A percentile compares a stretch with the other conserved stretches of the same genome.
phyloP scores from a whole-genome alignment of 2,113 vertebrate species.

The Paramormyrops kingsleyae region DNA sequence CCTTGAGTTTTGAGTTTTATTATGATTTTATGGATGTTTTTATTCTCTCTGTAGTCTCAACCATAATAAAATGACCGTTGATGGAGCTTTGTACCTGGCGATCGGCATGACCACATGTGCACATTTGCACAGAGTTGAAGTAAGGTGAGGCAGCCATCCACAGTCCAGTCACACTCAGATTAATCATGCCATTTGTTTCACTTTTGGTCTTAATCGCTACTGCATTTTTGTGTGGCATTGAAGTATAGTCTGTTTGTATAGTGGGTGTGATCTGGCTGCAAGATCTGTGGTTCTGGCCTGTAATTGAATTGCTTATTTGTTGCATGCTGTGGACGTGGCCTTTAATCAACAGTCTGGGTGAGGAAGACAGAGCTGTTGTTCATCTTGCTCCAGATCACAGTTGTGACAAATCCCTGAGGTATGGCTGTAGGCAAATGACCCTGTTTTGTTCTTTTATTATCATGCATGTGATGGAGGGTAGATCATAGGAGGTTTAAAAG shows the following conservation, averaged over 20 bases:
- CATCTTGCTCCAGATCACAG: slow-evolving; percentile 44
- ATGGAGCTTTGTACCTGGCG: slow-evolving; percentile 53
- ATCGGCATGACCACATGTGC: slow-evolving; percentile 53
- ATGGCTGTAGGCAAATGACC: slow-evolving; percentile 14
- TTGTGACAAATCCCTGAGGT: slow-evolving; percentile 65
- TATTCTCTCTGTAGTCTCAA: slow-evolving; percentile 56
- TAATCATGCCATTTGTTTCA: not conserved
- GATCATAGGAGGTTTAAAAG: not conserved
- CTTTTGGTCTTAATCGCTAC: not conserved
- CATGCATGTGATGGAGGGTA: not conserved
- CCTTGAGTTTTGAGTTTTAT: not conserved
- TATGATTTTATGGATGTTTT: not conserved
- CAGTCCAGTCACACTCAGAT: not conserved
- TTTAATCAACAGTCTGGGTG: slow-evolving; percentile 57
- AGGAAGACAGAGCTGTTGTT: slow-evolving; percentile 57
- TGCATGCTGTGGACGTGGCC: not conserved
- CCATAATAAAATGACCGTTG: slow-evolving; percentile 51
- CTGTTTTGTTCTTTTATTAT: not conserved
- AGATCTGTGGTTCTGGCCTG: not conserved
- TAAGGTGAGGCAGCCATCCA: slow-evolving; percentile 56
- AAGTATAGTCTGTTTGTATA: not conserved
- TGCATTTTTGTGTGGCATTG: not conserved
- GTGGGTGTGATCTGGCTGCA: not conserved
- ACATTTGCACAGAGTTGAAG: slow-evolving; percentile 49
- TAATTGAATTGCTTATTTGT: not conserved